Conservation (phyloP, 2,797 vertebrate genomes). For the Australoheros facetus region DNA sequence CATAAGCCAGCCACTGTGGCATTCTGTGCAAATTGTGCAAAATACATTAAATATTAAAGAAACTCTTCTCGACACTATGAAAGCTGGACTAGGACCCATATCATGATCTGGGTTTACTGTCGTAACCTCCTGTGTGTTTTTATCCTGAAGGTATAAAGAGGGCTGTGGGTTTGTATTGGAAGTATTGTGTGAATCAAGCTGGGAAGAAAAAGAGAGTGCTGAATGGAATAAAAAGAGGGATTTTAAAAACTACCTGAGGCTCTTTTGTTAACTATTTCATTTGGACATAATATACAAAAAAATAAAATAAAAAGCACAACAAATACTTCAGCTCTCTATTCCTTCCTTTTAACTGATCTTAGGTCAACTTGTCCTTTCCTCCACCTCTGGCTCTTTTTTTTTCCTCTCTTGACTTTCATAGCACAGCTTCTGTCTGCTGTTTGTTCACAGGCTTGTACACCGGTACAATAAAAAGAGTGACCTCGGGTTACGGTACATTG, state of each 20-base stretch:
- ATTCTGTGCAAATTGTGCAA: neutral
- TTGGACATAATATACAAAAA: neutral
- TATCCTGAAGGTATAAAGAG: neutral
- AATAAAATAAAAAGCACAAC: neutral
- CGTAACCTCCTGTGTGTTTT: neutral
- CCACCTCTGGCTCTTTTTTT: constrained; percentile 28
- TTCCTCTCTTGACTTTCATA: constrained; percentile 34
- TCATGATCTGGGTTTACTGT: neutral
- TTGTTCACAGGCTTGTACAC: constrained; percentile 54
- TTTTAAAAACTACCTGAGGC: neutral
- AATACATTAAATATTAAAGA: neutral
- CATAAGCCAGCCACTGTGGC: neutral
- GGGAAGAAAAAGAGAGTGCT: neutral
- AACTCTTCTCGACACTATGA: neutral
- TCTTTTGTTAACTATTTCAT: neutral
- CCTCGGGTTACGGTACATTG: constrained; percentile 46
- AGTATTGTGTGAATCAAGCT: neutral
- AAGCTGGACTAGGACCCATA: neutral
- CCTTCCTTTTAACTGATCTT: constrained; percentile 26
- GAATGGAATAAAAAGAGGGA: neutral
- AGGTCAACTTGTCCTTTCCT: constrained; percentile 17
- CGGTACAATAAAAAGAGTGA: constrained; percentile 55
- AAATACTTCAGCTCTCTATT: neutral
- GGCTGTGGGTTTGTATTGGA: neutral
- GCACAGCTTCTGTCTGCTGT: constrained; percentile 45